phyloP scores from a whole-genome alignment of 1,140 invertebrate genomes.

The Drosophila kepulauana region DNA sequence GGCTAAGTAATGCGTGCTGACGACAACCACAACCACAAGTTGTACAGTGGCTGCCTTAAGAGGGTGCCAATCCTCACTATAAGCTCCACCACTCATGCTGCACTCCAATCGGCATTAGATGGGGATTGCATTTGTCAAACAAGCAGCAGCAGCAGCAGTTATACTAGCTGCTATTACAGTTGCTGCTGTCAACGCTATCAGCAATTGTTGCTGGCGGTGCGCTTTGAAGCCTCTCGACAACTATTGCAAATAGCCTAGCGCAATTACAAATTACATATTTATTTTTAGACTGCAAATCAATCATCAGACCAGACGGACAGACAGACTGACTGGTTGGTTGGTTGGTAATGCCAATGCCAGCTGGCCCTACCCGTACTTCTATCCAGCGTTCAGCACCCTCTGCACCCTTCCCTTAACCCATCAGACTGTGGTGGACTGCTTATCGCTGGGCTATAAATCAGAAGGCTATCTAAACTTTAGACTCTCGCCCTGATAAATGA shows the following conservation, averaged over 20 bases:
- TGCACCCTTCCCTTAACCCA: not conserved
- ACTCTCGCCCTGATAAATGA: constrained; percentile 76
- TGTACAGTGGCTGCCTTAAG: constrained; percentile 20
- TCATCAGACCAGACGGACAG: constrained; percentile 32
- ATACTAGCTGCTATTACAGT: not conserved
- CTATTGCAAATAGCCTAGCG: constrained; percentile 55
- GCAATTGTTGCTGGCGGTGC: constrained; percentile 27
- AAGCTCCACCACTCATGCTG: constrained; percentile 67
- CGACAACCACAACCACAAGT: too few relatives aligned
- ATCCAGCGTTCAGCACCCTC: too few relatives aligned
- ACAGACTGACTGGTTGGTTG: not conserved
- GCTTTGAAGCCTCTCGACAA: constrained; percentile 59
- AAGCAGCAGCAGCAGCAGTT: constrained; percentile 31
- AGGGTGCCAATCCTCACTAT: constrained; percentile 36
- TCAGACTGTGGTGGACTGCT: constrained; percentile 40
- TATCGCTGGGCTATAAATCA: constrained; percentile 78
- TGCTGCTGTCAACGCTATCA: constrained; percentile 24
- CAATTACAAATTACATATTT: constrained; percentile 74
- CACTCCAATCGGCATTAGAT: constrained; percentile 70
- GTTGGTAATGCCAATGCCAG: constrained; percentile 43
- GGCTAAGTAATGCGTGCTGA: constrained; percentile 6
- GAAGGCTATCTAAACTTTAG: constrained; percentile 83
- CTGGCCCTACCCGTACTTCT: constrained; percentile 3
- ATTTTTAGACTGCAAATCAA: constrained; percentile 77
- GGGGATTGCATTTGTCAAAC: constrained; percentile 73